Conservation (phyloP, 2,888 invertebrate genomes). For the Ypsolopha scabrella region DNA sequence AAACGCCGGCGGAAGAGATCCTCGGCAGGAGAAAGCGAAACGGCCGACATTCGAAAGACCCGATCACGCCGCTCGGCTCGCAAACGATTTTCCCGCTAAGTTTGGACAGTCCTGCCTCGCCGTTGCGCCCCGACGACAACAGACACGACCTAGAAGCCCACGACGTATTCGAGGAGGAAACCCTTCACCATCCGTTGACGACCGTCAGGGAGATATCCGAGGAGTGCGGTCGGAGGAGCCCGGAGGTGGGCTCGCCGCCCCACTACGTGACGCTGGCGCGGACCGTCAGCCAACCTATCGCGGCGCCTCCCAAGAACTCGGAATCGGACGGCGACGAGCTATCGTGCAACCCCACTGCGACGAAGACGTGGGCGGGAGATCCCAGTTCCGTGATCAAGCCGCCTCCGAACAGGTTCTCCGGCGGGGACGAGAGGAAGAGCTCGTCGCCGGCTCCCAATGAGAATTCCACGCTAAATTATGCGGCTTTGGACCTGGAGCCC, state of each 20-base stretch:
- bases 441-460: constrained; percentile 19
- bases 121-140: constrained; percentile 55
- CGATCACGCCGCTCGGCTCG: constrained; percentile 70
- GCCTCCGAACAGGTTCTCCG: constrained; percentile 23
- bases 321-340: constrained; percentile 22
- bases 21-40: constrained; percentile 24
- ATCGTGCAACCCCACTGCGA: constrained; percentile 53
- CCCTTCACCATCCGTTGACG: constrained; percentile 28
- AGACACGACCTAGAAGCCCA: constrained; percentile 24
- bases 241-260: constrained; percentile 31
- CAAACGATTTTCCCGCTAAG: constrained; percentile 77
- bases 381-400: constrained; percentile 4
- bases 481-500: constrained; percentile 55
- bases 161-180: constrained; percentile 25
- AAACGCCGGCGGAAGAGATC: constrained; percentile 25
- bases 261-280: constrained; percentile 65
- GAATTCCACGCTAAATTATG: constrained; percentile 39
- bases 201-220: constrained; percentile 51
- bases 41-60: constrained; percentile 40
- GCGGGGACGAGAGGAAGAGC: constrained; percentile 10
- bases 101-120: constrained; percentile 75
- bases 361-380: constrained; percentile 34
- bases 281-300: constrained; percentile 16
- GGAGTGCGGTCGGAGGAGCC: constrained; percentile 23
- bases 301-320: constrained; percentile 12